phyloP scores from a whole-genome alignment of 2,888 invertebrate genomes.

The Rambutsinella grinnellia region DNA sequence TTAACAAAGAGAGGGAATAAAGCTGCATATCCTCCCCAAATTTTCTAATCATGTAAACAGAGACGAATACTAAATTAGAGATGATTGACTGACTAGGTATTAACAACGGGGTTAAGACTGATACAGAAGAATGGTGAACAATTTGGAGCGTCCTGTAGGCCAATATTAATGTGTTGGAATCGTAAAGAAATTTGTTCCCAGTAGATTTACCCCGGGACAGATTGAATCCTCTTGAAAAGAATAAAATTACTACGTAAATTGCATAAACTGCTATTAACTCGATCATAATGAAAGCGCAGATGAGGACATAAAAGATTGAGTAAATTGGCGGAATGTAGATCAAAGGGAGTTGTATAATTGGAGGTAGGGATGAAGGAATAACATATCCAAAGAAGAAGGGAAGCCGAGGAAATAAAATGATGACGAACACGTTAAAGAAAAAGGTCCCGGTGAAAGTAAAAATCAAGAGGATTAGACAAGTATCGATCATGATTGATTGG shows the following conservation, averaged over 20 bases:
- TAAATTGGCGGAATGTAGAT: not conserved
- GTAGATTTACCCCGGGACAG: not conserved
- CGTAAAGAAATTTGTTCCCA: not conserved
- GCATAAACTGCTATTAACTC: not conserved
- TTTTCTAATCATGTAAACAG: not conserved
- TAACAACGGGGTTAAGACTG: not conserved
- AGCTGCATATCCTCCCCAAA: not conserved
- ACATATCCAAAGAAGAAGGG: not conserved
- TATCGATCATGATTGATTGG: too few species aligned
- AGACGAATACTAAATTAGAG: not conserved
- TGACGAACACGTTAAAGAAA: not conserved
- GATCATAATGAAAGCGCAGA: not conserved
- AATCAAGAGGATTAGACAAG: too few species aligned
- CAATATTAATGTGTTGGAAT: not conserved
- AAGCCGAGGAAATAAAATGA: not conserved
- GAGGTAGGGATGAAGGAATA: too few species aligned
- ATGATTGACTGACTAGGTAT: slow-evolving; percentile 10
- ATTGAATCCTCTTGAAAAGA: not conserved
- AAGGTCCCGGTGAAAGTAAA: not conserved
- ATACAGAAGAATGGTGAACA: not conserved
- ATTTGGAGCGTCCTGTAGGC: slow-evolving; percentile 12
- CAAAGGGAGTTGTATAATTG: not conserved
- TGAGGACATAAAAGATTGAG: not conserved
- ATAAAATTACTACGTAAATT: not conserved
- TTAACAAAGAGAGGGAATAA: not conserved